These are phyloP conservation scores for Zeus faber DNA, from an alignment of 2,113 vertebrate species.

Conservation along the genomic window DNA sequence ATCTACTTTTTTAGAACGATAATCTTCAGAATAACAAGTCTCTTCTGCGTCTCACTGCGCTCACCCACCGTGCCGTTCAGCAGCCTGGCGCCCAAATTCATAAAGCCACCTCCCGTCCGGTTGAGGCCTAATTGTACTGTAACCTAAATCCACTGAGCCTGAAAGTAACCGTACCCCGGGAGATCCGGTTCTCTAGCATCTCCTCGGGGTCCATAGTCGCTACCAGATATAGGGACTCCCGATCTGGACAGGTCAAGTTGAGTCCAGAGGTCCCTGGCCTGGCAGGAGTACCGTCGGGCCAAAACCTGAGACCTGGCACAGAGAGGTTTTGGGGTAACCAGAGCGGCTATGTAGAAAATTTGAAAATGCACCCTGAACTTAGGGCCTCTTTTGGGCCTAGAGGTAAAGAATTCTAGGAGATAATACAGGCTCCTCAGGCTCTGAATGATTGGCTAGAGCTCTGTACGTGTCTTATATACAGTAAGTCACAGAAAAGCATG, in stretches of 20 bases:
- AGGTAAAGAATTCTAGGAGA: slow-evolving; percentile 11
- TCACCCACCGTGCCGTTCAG: too few species aligned
- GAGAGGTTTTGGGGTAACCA: slow-evolving; percentile 33
- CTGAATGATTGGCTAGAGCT: slow-evolving; percentile 1
- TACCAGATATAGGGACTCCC: slow-evolving; percentile 35
- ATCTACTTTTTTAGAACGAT: too few species aligned
- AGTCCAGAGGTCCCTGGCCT: slow-evolving; percentile 22
- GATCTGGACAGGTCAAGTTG: slow-evolving; percentile 30
- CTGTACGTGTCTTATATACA: not conserved
- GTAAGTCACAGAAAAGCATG: too few species aligned
- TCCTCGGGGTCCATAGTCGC: slow-evolving; percentile 13
- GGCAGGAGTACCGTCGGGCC: slow-evolving; percentile 13
- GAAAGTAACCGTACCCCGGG: slow-evolving; percentile 54
- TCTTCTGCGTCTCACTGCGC: not conserved
- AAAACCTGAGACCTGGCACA: slow-evolving; percentile 37
- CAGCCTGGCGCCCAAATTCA: slow-evolving; percentile 12
- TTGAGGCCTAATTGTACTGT: slow-evolving; percentile 13
- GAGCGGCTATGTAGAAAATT: slow-evolving; percentile 14
- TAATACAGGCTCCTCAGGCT: slow-evolving; percentile 6
- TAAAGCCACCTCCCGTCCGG: slow-evolving; percentile 22
- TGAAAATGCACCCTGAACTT: slow-evolving; percentile 26
- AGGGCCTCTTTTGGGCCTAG: not conserved
- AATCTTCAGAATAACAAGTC: too few species aligned
- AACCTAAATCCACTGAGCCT: slow-evolving; percentile 48
- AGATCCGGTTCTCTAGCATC: slow-evolving; percentile 55